Evolutionary conservation across 2,797 vertebrate genomes (phyloP), one percentile per base, ranked within the genome.

Genomic region (Carapus acus): DNA sequence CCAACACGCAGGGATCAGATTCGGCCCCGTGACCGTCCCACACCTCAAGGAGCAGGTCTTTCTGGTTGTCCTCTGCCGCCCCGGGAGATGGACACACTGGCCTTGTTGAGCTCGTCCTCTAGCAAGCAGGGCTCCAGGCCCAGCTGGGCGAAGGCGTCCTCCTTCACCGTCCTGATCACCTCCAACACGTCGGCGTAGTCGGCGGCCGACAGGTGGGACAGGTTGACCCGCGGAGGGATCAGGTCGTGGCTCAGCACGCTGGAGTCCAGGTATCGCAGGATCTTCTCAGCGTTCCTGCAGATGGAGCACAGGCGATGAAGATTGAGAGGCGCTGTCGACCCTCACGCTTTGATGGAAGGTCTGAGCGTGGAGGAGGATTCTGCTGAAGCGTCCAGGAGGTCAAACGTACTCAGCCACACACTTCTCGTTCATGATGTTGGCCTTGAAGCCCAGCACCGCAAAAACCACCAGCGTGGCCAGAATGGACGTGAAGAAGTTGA

Each of bases 371-470:
- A n/a, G n/a, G n/a, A n/a, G n/a, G n/a, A n/a, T n/a, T n/a, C n/a
- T n/a, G n/a, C n/a, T n/a, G n/a, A n/a, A n/a, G n/a, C n/a, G n/a
- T n/a, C n/a, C n/a, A n/a, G 29, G 3, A 6, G 29, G 29, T 54
- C 56, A 14, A 57, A 92, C 94, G 87, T 89, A 97, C 94, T 93
- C 92, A 15, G 88, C 76, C 41, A 97, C 90, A 61, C 94, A 97
- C 76, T 96, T 96, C 74, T 97, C 94, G 1, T 96, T 97, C 92
- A 97, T 94, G 83, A 97, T 85, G 82, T 97, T 97, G 65, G 94
- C 94, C 78, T 97, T 97, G 87, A 97, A 97, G 62, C 94, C 94
- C 81, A 97, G 88, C 78, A 97, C 94, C 0, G 94, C 94, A 3
- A 97, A 97, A 34, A 97, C 94, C 13, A 97, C 94, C 34, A 97